Percentiles rank a stretch among this genome's conserved stretches.
Conservation (phyloP, 2,113 vertebrate genomes). For the Syngnathus typhle region DNA sequence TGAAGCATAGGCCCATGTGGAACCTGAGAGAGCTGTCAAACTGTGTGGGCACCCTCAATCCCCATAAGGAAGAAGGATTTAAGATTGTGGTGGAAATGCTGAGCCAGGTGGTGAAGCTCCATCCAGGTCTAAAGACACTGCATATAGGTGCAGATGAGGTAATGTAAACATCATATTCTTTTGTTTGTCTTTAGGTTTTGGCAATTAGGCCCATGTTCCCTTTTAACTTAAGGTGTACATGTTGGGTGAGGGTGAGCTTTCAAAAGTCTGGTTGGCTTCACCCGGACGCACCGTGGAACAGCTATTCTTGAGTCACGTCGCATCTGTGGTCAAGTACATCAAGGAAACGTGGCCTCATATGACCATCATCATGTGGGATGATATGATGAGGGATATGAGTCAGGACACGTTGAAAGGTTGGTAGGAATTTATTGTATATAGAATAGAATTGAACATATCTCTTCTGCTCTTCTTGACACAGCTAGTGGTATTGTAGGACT, state of each 20-base stretch:
- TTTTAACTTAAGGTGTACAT: constrained; percentile 79
- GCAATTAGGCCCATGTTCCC: not conserved
- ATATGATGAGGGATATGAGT: constrained; percentile 84
- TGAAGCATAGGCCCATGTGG: constrained; percentile 80
- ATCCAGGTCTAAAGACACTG: constrained; percentile 68
- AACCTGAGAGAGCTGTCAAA: constrained; percentile 77
- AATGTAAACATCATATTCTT: fast-evolving
- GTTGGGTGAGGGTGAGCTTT: constrained; percentile 85
- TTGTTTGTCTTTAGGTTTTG: not conserved
- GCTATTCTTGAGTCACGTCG: constrained; percentile 83
- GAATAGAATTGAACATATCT: not conserved
- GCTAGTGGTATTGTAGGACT: constrained; percentile 81
- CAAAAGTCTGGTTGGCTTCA: constrained; percentile 76
- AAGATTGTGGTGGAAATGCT: constrained; percentile 80
- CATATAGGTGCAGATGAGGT: constrained; percentile 95
- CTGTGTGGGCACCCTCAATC: constrained; percentile 87
- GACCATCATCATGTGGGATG: constrained; percentile 87
- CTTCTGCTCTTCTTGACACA: constrained; percentile 46
- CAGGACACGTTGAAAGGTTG: constrained; percentile 78
- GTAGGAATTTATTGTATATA: not conserved
- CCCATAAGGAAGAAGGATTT: constrained; percentile 75
- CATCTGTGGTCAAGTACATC: constrained; percentile 74
- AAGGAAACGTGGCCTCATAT: constrained; percentile 68
- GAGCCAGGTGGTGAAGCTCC: constrained; percentile 82
- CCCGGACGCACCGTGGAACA: constrained; percentile 66